Evolutionary conservation across 2,888 invertebrate genomes (phyloP).

Genomic region (Cordilura impudica): DNA sequence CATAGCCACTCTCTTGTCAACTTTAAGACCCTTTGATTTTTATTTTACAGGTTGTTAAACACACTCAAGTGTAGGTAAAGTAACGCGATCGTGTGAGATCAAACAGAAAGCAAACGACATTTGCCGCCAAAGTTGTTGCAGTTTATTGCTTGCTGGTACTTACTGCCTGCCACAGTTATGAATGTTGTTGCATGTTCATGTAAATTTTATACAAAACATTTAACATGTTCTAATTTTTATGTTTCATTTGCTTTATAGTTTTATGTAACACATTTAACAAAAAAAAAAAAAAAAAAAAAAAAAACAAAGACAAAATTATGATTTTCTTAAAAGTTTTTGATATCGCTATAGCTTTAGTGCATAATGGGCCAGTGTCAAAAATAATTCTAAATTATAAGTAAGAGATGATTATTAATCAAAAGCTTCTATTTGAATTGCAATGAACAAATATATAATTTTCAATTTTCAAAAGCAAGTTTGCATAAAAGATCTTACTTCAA

Average conservation of each 20-base stretch:
- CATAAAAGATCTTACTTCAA: no score
- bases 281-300: slow-evolving; percentile 9
- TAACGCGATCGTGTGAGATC: slow-evolving; percentile 38
- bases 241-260: slow-evolving; percentile 62
- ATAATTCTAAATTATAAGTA: no score
- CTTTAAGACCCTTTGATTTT: slow-evolving; percentile 29
- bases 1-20: slow-evolving; percentile 34
- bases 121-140: slow-evolving; percentile 56
- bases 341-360: no score
- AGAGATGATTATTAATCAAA: no score
- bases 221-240: slow-evolving; percentile 74
- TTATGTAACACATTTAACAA: slow-evolving; percentile 53
- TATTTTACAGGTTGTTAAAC: slow-evolving; percentile 59
- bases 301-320: slow-evolving; percentile 33
- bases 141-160: slow-evolving; percentile 13
- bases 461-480: no score
- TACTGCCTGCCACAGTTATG: slow-evolving; percentile 35
- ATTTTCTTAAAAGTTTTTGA: slow-evolving; percentile 11
- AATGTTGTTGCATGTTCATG: slow-evolving; percentile 66
- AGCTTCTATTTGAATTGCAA: no score
- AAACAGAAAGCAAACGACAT: slow-evolving; percentile 57
- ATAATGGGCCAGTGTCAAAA: no score
- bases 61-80: slow-evolving; percentile 35
- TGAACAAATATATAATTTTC: no score
- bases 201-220: slow-evolving; percentile 70